These are phyloP conservation scores for Rissa tridactyla DNA, from an alignment of 2,113 vertebrate species.

Conservation along the genomic window DNA sequence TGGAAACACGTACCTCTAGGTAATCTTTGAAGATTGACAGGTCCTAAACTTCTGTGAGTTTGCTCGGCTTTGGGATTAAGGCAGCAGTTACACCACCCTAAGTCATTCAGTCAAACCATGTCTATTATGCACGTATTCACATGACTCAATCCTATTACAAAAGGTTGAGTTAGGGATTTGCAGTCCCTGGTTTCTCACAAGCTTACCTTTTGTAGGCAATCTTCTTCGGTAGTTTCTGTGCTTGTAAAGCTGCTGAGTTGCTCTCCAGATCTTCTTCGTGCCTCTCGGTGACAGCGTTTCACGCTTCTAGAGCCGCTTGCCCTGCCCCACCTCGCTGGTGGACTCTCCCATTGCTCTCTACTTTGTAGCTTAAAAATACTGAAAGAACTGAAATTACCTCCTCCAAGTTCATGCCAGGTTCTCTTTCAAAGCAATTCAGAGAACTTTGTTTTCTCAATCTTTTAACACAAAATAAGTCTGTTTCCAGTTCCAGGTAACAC, in stretches of 20 bases:
- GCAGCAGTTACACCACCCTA: background rate
- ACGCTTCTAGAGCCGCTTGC: background rate
- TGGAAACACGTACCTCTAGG: background rate
- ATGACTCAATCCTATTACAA: background rate
- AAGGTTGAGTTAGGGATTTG: background rate
- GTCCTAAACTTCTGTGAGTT: background rate
- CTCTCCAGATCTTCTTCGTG: background rate
- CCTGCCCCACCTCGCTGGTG: accelerated
- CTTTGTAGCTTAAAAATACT: background rate
- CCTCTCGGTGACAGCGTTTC: background rate
- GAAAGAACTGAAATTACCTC: background rate
- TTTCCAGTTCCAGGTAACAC: slow-evolving; percentile 15
- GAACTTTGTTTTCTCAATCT: background rate
- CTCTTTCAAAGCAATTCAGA: background rate
- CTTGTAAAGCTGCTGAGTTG: background rate
- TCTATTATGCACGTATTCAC: accelerated
- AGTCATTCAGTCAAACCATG: background rate
- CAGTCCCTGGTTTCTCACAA: background rate
- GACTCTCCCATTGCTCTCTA: background rate
- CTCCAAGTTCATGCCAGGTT: background rate
- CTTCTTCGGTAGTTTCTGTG: background rate
- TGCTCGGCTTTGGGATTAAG: background rate
- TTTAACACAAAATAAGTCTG: background rate
- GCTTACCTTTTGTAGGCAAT: background rate
- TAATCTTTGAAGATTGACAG: background rate